A percentile compares a stretch with the other conserved stretches of the same genome.
These are phyloP conservation scores for Malurus cyaneus DNA, from an alignment of 2,113 vertebrate species.

Conservation along the genomic window DNA sequence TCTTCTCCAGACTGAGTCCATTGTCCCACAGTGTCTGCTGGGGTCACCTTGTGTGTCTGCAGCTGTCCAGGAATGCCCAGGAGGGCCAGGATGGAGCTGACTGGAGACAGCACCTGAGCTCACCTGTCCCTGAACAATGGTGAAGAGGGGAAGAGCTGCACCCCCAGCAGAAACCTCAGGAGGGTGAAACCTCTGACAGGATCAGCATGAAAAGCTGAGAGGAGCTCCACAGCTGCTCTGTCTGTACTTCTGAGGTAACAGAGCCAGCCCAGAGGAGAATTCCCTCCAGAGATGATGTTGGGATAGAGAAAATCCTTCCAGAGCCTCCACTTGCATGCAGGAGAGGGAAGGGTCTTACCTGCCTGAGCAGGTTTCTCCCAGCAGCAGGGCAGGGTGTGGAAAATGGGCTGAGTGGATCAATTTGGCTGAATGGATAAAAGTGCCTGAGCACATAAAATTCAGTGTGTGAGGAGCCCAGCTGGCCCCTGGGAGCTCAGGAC, in stretches of 20 bases:
- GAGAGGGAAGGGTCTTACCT: background rate
- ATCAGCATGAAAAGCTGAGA: background rate
- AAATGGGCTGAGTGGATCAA: background rate
- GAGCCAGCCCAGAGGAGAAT: background rate
- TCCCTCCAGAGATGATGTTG: background rate
- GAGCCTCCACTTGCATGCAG: background rate
- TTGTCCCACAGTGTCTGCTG: rapidly evolving
- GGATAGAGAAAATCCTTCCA: background rate
- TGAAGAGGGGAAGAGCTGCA: background rate
- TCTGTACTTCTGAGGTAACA: background rate
- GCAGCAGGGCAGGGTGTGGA: background rate
- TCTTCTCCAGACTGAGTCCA: background rate
- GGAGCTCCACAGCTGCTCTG: background rate
- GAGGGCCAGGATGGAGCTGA: background rate
- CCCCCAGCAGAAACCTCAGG: background rate
- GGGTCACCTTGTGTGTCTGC: rapidly evolving
- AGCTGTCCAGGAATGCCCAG: background rate
- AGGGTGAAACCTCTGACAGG: background rate
- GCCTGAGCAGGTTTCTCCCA: background rate
- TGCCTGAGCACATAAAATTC: background rate
- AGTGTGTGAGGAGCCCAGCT: background rate
- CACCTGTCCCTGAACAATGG: rapidly evolving
- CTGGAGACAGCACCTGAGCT: background rate
- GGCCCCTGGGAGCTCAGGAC: background rate
- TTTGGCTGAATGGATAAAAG: background rate